Evolutionary conservation across 2,797 vertebrate genomes (phyloP), one percentile per base, ranked within the genome.

Genomic region (Bradypodion ventrale): DNA sequence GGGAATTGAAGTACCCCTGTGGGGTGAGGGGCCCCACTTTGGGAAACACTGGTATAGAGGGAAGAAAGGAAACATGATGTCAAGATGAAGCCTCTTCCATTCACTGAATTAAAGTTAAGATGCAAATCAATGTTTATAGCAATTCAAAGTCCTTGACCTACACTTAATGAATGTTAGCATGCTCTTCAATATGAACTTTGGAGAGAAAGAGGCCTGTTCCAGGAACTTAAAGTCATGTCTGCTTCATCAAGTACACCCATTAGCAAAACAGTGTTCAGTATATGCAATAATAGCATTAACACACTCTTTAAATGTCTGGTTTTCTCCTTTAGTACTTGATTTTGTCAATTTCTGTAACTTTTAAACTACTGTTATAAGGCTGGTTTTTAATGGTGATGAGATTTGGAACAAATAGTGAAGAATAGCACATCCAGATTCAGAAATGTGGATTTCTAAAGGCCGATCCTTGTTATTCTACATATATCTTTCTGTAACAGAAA

Each of bases 111-210:
- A 49, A 82, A 65, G 32, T 32, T 46, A 40, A 16, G 6, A 56
- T 65, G 19, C 2, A 29, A 52, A 32, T 2, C 72, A 74, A 25
- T 16, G 32, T 63, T 25, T 77, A 86, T 90, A 85, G 80, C 84
- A 74, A 92, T 78, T 84, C 60, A 6, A 87, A 92, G 88, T 63
- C 79, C 87, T 0, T 1, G 23, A 80, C 78, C 83, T 90, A 0
- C 80, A 12, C 78, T 92, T 92, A 85, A 89, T 83, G 85, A 87
- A 77, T 88, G 86, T 82, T 89, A 90, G 12, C 86, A 89, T 85
- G 88, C 86, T 79, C 35, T 21, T 0, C 0, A 85, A 72, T 78
- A 78, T 91, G 75, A 83, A 68, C 25, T 10, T 9, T 65, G 79
- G 78, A 68, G 69, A 90, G 79, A 83, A 87, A 68, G 29, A 70